phyloP scores from a whole-genome alignment of 2,888 invertebrate species.

The Zygogramma bicolorata region DNA sequence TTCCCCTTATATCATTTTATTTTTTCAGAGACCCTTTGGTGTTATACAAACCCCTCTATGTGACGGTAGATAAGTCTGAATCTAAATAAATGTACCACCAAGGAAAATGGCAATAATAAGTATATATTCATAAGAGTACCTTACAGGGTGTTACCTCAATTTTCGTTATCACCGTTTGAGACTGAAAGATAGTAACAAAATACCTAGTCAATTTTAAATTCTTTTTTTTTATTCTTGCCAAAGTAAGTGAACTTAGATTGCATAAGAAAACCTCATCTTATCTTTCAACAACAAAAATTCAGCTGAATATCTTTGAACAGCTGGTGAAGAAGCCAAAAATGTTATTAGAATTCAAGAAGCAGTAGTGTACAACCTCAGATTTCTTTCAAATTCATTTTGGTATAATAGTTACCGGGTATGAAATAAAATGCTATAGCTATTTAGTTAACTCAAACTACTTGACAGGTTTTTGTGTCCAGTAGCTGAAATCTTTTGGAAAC shows the following conservation, averaged over 20 bases:
- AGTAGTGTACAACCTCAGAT: no score
- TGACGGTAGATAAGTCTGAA: conserved; percentile 65
- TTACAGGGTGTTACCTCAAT: conserved; percentile 50
- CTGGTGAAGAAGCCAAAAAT: no score
- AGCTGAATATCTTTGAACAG: no score
- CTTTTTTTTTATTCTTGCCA: neutral
- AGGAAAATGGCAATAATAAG: conserved; percentile 55
- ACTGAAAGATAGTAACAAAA: conserved; percentile 48
- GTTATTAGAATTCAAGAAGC: no score
- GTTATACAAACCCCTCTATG: conserved; percentile 76
- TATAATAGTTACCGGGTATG: no score
- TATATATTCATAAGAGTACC: conserved; percentile 34
- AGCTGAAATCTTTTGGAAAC: no score
- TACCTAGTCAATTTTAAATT: conserved; percentile 46
- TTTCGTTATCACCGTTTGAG: conserved; percentile 48
- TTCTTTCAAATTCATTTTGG: no score
- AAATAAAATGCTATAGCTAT: no score
- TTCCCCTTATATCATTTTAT: no score
- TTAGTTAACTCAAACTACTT: no score
- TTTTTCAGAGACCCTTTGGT: conserved; percentile 70
- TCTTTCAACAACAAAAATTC: neutral
- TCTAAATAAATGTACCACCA: conserved; percentile 43
- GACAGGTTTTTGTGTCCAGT: no score
- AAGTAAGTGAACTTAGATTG: neutral
- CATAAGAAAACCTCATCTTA: neutral